Conservation (phyloP, 2,113 vertebrate species). For the Anarhynchus alexandrinus region DNA sequence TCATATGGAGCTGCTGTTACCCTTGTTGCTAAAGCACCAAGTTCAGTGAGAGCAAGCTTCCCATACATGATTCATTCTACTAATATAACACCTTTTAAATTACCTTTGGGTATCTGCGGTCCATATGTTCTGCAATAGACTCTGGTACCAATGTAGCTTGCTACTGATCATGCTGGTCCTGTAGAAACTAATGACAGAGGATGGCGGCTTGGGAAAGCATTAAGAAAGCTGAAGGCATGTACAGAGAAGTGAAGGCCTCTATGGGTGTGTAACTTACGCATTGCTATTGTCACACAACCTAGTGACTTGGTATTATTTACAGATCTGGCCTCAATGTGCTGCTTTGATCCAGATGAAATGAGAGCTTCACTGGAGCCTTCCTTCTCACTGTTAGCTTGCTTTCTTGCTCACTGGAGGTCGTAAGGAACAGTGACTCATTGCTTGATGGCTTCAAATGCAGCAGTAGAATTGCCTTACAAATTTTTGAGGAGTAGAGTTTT, state of each 20-base stretch:
- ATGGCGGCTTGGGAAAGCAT: background rate
- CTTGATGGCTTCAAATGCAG: background rate
- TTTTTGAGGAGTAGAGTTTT: background rate
- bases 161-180: background rate
- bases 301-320: background rate
- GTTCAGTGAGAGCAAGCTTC: background rate
- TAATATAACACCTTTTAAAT: background rate
- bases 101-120: background rate
- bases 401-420: background rate
- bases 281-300: background rate
- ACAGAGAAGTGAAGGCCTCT: background rate
- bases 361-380: background rate
- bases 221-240: background rate
- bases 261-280: background rate
- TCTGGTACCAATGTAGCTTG: background rate
- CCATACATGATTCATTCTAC: background rate
- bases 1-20: background rate
- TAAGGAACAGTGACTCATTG: background rate
- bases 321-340: background rate
- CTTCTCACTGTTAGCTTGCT: background rate
- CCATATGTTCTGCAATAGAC: background rate
- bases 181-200: background rate
- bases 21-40: rapidly evolving
- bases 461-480: background rate
- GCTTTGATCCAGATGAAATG: background rate